Evolutionary conservation across 1,140 invertebrate species (phyloP), one percentile per base, ranked within the genome.

Genomic region (honey bee (Apis mellifera)): DNA sequence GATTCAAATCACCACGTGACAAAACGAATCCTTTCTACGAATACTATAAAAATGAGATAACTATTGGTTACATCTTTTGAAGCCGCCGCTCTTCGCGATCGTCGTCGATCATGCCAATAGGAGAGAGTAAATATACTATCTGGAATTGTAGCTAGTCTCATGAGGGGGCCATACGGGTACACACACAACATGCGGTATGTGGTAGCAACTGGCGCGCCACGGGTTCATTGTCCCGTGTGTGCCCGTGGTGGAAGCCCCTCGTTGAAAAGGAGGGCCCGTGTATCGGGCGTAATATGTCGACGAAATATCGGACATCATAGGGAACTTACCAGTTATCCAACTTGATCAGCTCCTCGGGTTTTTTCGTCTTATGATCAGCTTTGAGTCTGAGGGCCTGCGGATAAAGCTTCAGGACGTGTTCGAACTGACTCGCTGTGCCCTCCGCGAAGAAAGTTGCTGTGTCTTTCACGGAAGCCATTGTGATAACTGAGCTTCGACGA

Each of bases 331-430:
- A 98, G 93, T 98, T 97, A 94, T 98, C 98, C 93, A 98, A 95
- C 94, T 98, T 98, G 94, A 98, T 97, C 87, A 98, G 96, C 95
- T 98, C 98, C 93, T 98, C 97, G 69, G 97, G 97, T 94, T 97
- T 98, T 95, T 98, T 98, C 90, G 95, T 96, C 93, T 97, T 97
- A 91, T 95, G 96, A 94, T 98, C 97, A 73, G 98, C 97, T 94
- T 98, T 98, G 86, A 98, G 94, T 93, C 96, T 96, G 68, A 98
- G 95, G 83, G 97, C 98, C 95, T 98, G 96, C 84, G 97, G 97
- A 94, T 98, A 98, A 89, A 98, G 95, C 94, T 97, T 97, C 89
- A 97, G 95, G 90, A 98, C 97, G 94, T 97, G 96, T 92, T 97
- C 96, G 94, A 98, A 98, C 94, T 98, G 97, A 94, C 95, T 95